Conservation (phyloP, 2,888 invertebrate species). For the Pristionchus maxplancki region DNA sequence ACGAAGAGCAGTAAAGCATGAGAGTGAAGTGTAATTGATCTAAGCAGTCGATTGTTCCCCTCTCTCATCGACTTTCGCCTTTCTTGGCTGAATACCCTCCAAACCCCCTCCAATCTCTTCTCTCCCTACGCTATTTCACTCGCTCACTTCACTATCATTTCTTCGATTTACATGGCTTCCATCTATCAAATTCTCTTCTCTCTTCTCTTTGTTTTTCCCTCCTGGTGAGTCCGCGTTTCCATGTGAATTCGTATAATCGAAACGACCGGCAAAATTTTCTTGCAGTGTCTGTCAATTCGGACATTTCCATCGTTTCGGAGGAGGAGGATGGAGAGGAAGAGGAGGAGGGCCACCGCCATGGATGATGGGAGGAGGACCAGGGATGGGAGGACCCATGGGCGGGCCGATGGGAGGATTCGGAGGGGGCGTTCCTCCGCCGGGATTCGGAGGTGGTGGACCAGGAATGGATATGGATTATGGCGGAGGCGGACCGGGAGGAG, state of each 20-base stretch:
- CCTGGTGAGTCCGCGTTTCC: constrained; percentile 42
- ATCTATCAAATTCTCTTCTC: constrained; percentile 16
- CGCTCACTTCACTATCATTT: not conserved
- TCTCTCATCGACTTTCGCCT: constrained; percentile 36
- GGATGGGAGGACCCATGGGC: not conserved
- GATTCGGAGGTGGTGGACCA: not conserved
- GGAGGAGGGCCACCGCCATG: not conserved
- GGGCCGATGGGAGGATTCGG: not conserved
- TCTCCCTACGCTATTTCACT: not conserved
- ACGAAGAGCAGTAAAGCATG: constrained; percentile 2
- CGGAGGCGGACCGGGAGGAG: not conserved
- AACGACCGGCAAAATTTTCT: not conserved
- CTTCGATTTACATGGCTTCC: constrained; percentile 27
- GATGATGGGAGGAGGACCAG: constrained; percentile 30
- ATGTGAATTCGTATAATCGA: constrained; percentile 2
- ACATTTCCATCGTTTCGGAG: constrained; percentile 11
- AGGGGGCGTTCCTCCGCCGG: not conserved
- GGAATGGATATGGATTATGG: constrained; percentile 28
- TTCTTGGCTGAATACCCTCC: constrained; percentile 21
- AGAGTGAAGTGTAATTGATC: constrained; percentile 29
- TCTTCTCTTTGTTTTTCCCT: constrained; percentile 19
- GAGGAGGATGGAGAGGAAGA: constrained; percentile 27
- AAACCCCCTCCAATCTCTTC: not conserved
- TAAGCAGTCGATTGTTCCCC: constrained; percentile 14
- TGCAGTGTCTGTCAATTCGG: constrained; percentile 19